A percentile compares a stretch with the other conserved stretches of the same genome.
phyloP scores from a whole-genome alignment of 2,797 vertebrate genomes.

The Tachyglossus aculeatus region DNA sequence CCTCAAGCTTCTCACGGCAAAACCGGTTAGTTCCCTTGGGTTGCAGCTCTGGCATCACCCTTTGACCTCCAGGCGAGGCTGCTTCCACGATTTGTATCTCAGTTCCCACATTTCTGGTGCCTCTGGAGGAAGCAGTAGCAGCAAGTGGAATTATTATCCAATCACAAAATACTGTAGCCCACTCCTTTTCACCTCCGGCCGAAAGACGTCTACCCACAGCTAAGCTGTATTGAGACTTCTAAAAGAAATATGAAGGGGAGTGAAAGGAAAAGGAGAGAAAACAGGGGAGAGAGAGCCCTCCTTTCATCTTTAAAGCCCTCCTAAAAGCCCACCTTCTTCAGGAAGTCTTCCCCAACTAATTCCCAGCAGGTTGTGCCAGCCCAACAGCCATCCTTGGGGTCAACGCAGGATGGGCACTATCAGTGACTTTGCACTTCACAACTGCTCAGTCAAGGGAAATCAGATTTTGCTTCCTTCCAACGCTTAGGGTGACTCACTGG shows the following conservation, averaged over 20 bases:
- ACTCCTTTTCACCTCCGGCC: not conserved
- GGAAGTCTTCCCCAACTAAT: no score
- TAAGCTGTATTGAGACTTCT: slow-evolving; percentile 17
- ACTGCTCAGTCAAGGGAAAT: no score
- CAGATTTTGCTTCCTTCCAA: no score
- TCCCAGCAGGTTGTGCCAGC: slow-evolving; percentile 9
- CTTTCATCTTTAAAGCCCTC: slow-evolving; percentile 2
- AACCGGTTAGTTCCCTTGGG: not conserved
- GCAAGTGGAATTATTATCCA: not conserved
- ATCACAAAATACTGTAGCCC: not conserved
- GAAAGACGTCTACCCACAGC: not conserved
- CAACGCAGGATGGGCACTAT: no score
- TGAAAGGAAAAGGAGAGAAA: no score
- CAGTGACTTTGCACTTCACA: no score
- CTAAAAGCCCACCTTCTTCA: no score
- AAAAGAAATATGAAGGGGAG: slow-evolving; percentile 16
- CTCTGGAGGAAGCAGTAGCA: not conserved
- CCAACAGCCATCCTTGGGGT: no score
- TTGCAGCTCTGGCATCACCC: not conserved
- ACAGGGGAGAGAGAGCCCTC: no score
- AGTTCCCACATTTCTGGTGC: not conserved
- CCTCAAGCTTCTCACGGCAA: slow-evolving; percentile 11
- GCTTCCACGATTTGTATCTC: not conserved
- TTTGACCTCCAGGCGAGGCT: slow-evolving; percentile 27
- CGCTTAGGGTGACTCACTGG: no score